Conservation (phyloP, 2,888 invertebrate genomes). For the Hermaeophaga mercurialis region DNA sequence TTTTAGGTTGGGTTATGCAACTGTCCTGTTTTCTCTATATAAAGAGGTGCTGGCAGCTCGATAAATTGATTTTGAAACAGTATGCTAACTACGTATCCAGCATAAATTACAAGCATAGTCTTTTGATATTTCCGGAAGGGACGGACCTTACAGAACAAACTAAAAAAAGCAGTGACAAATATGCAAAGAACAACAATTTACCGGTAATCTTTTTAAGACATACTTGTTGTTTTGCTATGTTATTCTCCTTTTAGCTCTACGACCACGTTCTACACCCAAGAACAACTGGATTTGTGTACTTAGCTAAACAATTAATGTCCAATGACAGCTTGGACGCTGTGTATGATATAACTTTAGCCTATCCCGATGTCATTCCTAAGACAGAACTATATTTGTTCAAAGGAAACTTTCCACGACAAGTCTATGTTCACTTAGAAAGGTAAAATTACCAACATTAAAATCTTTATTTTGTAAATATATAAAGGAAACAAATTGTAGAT, state of each 20-base stretch:
- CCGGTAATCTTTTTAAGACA: constrained; percentile 58
- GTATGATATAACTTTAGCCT: constrained; percentile 87
- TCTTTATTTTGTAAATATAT: constrained; percentile 5
- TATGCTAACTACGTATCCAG: constrained; percentile 76
- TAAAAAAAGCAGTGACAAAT: constrained; percentile 71
- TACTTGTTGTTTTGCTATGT: too few relatives aligned
- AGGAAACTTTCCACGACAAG: constrained; percentile 75
- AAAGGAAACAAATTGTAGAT: constrained; percentile 59
- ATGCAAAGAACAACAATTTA: constrained; percentile 70
- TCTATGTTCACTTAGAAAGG: constrained; percentile 78
- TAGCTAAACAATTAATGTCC: constrained; percentile 63
- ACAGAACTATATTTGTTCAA: constrained; percentile 72
- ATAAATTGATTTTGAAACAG: constrained; percentile 68
- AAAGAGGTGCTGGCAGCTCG: constrained; percentile 80
- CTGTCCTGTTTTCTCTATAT: constrained; percentile 83
- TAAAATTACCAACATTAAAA: too few relatives aligned
- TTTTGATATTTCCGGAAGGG: constrained; percentile 88
- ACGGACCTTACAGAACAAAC: constrained; percentile 79
- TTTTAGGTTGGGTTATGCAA: constrained; percentile 86
- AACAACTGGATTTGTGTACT: constrained; percentile 77
- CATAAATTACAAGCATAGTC: constrained; percentile 68
- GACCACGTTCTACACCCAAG: constrained; percentile 84
- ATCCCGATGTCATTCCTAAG: constrained; percentile 76
- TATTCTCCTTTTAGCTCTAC: constrained; percentile 59
- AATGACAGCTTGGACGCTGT: constrained; percentile 72